Base-by-base conservation (phyloP, 2,113 vertebrate species). In the Protobothrops flavoviridis region DNA sequence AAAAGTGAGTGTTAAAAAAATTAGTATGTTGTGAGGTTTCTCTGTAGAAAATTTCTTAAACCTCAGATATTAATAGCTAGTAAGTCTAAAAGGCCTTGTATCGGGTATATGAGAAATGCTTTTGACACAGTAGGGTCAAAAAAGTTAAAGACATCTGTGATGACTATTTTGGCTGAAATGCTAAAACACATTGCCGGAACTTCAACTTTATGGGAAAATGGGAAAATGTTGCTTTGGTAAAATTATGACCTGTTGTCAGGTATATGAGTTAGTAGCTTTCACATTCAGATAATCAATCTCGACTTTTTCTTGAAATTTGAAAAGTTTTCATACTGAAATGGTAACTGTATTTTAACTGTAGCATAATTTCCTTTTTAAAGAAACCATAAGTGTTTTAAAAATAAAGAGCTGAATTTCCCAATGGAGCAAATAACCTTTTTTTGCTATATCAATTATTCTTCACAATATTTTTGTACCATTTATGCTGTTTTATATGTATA, bases 171-270 rank as follows among this genome's bases (percentile, higher is more conserved):
- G 96, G 96, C 97, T 98, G 97, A 96, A 97, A 97, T 95, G 95
- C 94, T 97, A 94, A 97, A 97, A 96, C 95, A 94, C 96, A 97
- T 96, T 91, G 92, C 95, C 94, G 95, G 96, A 95, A 97, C 96
- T 96, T 94, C 95, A 96, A 97, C 96, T 95, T 97, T 95, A 96
- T 95, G 97, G 97, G 97, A 96, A 97, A 97, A 94, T 96, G 97
- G 96, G 98, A 95, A 97, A 97, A 94, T 94, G 97, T 98, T 96
- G 92, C 87, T 92, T 97, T 93, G 91, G 95, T 97, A 97, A 98
- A 98, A 98, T 81, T 98, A 98, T 48, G 97, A 98, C 97, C 98
- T 98, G 96, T 96, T 97, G 97, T 98, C 98, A 98, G 96, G 96
- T 97, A 97, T 98, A 97, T 96, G 97, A 96, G 95, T 97, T 97